Evolutionary conservation across 2,797 vertebrate species (phyloP).

Genomic region (Microctenopoma stevenorrisi): DNA sequence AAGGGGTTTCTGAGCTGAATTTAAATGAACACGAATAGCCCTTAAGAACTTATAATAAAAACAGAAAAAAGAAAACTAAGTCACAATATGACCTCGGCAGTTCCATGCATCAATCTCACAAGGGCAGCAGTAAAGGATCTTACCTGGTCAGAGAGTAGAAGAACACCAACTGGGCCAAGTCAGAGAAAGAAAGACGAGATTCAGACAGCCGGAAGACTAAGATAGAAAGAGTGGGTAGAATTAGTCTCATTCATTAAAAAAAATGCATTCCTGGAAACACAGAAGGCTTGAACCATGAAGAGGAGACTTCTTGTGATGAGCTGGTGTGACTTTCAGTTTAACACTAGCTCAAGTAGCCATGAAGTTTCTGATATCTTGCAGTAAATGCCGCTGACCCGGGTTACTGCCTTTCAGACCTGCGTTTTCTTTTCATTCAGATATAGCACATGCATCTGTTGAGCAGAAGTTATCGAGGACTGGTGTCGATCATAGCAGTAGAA

Average conservation of each 20-base stretch:
- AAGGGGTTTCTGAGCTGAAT: not conserved
- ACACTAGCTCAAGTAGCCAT: not conserved
- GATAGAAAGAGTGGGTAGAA: conserved; percentile 20
- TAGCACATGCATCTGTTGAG: not conserved
- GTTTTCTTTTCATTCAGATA: not conserved
- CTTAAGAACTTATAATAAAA: not conserved
- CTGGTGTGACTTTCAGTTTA: not conserved
- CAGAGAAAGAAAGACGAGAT: conserved; percentile 86
- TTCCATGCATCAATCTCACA: no score
- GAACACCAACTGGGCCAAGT: conserved; percentile 84
- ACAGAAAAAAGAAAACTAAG: not conserved
- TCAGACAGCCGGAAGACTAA: conserved; percentile 83
- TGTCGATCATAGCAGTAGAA: not conserved
- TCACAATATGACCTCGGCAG: not conserved
- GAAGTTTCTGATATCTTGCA: not conserved
- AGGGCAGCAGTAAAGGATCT: conserved; percentile 6
- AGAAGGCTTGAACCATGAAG: not conserved
- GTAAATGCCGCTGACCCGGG: conserved; percentile 1
- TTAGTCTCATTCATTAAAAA: conserved; percentile 8
- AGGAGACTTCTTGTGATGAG: conserved; percentile 25
- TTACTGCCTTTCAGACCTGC: not conserved
- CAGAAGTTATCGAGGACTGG: not conserved
- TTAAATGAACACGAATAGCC: not conserved
- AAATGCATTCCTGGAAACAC: conserved; percentile 35
- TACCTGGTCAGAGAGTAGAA: conserved; percentile 90